Base-by-base conservation (phyloP, 2,888 invertebrate genomes). In the Phengaris alcon region DNA sequence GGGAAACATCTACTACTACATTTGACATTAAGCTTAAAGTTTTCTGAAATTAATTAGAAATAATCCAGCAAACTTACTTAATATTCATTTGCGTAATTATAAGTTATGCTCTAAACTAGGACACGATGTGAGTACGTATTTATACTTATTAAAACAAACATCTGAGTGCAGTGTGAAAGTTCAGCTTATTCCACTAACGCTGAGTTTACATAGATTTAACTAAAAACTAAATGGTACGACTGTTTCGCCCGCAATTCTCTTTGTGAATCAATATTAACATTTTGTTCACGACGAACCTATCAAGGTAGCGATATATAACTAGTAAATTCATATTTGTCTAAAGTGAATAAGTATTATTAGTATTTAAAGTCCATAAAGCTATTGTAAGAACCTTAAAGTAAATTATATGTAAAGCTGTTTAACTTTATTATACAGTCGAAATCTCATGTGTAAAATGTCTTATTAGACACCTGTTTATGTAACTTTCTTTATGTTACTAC, bases 101-200 rank as follows among this genome's bases (percentile, higher is more conserved):
- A 64, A 64, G 64, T 59, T 22, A 22, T 64, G 64, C 64, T 64
- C 35, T 1, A 64, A 64, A 64, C 35, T 35, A 64, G 64, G 64
- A 35, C 64, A 64, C 64, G 6, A 2, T 12, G 35, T 64, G 64
- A 64, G 64, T 35, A 64, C 64, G 35, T 64, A 64, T 64, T 35
- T 35, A 64, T 64, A 64, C 64, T 35, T 64, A 64, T 64, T 64
- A 64, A 64, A 64, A 35, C 64, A 64, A 64, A 64, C 64, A 64
- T 35, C 64, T 35, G 10, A 2, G 59, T 22, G 22, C 59, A 59
- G 64, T 64, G 64, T 10, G 35, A 22, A 12, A 64, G 64, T 64
- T 35, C 64, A 35, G 64, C 12, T 59, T 59, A 59, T 57, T 59
- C 9, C 9, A 10, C 22, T 22, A 64, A 12, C 10, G 12, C 12